Percentiles rank a stretch among this genome's conserved stretches.
Evolutionary conservation across 2,888 invertebrate species (phyloP).

Genomic region (Cataglyphis rosenhaueri): DNA sequence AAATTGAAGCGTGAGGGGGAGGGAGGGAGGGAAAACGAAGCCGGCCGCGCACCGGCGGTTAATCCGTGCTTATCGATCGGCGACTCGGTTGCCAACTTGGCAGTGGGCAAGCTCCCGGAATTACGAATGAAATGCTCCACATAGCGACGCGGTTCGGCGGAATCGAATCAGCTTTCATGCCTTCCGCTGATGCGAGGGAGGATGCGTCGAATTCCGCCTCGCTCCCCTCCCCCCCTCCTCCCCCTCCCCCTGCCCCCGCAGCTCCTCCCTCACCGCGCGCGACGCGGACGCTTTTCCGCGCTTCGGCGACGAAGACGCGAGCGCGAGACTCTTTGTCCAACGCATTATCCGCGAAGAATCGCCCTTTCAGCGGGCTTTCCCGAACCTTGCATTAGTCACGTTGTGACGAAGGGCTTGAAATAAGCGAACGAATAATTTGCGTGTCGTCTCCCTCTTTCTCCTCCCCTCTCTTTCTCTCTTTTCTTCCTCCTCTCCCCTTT

Average conservation of each 20-base stretch:
- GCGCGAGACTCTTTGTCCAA: background rate
- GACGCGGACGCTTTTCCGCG: background rate
- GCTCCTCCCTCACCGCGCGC: too few species aligned
- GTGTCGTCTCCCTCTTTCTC: background rate
- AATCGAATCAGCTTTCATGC: constrained; percentile 67
- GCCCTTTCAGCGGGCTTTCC: background rate
- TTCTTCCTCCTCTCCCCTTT: background rate
- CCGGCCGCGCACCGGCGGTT: constrained; percentile 66
- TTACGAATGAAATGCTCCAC: constrained; percentile 74
- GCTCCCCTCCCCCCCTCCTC: background rate
- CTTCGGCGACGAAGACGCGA: background rate
- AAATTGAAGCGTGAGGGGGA: constrained; percentile 28
- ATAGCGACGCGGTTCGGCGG: constrained; percentile 63
- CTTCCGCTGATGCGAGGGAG: constrained; percentile 46
- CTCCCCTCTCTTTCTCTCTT: too few species aligned
- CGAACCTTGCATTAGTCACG: background rate
- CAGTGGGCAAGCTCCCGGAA: constrained; percentile 74
- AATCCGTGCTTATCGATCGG: constrained; percentile 77
- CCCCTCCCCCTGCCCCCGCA: too few species aligned
- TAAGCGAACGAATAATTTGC: constrained; percentile 27
- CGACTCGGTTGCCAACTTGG: constrained; percentile 77
- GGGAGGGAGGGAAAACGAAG: constrained; percentile 2
- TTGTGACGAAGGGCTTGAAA: background rate
- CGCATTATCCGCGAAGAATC: background rate
- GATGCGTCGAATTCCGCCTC: constrained; percentile 53